phyloP scores from a whole-genome alignment of 2,113 vertebrate species.

The Vulpes lagopus region DNA sequence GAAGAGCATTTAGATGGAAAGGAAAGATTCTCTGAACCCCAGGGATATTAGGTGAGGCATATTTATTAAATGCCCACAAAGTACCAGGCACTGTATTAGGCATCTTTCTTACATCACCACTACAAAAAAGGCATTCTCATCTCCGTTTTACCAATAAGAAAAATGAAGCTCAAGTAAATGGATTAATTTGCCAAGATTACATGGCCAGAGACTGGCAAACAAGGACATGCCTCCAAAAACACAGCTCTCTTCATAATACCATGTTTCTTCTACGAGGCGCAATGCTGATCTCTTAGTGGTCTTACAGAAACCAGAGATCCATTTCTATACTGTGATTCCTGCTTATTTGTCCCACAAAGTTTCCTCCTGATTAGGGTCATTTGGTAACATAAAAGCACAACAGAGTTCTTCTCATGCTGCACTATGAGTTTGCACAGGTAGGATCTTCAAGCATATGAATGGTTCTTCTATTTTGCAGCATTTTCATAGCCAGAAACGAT shows the following conservation, averaged over 20 bases:
- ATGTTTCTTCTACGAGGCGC: not conserved
- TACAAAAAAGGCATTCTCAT: not conserved
- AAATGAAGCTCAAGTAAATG: not conserved
- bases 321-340: not conserved
- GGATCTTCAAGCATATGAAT: not conserved
- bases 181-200: not conserved
- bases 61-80: not conserved
- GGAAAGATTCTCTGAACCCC: not conserved
- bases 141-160: not conserved
- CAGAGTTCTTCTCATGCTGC: not conserved
- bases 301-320: not conserved
- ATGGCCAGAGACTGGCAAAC: not conserved
- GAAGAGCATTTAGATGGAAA: not conserved
- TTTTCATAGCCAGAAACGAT: not conserved
- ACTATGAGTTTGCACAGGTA: not conserved
- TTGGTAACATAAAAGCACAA: not conserved
- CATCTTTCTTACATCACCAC: not conserved
- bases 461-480: not conserved
- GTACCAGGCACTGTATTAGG: not conserved
- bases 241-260: not conserved
- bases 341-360: slow-evolving; percentile 13
- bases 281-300: not conserved
- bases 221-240: not conserved
- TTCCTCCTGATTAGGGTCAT: not conserved
- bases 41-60: not conserved